Percentiles rank a stretch among this genome's conserved stretches.
Evolutionary conservation across 2,797 vertebrate genomes (phyloP).

Genomic region (Anguilla anguilla): DNA sequence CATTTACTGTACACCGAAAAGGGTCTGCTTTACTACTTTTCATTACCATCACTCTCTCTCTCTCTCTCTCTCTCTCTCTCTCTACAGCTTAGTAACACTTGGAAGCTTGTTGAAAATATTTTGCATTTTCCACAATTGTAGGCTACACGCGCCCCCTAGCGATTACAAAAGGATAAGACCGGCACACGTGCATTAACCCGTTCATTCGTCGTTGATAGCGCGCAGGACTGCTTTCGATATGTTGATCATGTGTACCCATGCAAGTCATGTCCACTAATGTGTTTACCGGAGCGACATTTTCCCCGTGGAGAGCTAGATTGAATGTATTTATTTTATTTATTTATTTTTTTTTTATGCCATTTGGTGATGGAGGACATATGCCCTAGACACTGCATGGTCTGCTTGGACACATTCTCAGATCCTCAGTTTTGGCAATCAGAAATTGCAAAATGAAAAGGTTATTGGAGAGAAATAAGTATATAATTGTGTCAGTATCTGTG

Average conservation of each 20-base stretch:
- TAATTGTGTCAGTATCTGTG: background rate
- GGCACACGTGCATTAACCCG: background rate
- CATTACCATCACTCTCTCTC: background rate
- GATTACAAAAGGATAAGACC: constrained; percentile 23
- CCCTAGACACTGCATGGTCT: background rate
- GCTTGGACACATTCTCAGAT: background rate
- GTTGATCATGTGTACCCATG: background rate
- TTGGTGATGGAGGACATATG: background rate
- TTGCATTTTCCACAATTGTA: constrained; percentile 38
- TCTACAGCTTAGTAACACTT: background rate
- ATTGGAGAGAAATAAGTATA: background rate
- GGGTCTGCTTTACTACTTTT: background rate
- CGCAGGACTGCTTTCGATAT: background rate
- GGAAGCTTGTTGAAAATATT: constrained; percentile 13
- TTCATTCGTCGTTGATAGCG: background rate
- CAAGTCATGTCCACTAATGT: background rate
- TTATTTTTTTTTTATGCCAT: background rate
- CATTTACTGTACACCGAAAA: background rate
- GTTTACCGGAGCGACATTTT: background rate
- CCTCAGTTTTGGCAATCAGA: background rate
- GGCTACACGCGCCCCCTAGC: constrained; percentile 70
- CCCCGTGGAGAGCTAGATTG: background rate
- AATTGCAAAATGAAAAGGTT: background rate
- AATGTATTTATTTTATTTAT: background rate
- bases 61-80: background rate